Percentiles rank a stretch among this genome's conserved stretches.
phyloP scores from a whole-genome alignment of 1,140 invertebrate genomes.

The Hylaeus anthracinus region DNA sequence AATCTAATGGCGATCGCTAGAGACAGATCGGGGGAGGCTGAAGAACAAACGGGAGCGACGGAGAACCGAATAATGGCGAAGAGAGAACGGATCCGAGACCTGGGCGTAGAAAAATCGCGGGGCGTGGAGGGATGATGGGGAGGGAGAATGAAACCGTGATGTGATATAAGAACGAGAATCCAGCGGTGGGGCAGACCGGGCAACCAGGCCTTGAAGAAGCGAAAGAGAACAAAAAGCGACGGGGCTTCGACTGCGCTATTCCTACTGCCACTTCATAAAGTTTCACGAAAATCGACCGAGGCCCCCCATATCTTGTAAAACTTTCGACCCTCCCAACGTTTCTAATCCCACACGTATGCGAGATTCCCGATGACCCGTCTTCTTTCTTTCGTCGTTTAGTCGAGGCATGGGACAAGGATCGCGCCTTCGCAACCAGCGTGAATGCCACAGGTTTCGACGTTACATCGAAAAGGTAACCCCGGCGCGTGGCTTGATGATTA shows the following conservation, averaged over 20 bases:
- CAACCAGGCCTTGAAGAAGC: conserved; percentile 58
- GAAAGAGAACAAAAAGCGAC: conserved; percentile 53
- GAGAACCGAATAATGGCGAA: conserved; percentile 36
- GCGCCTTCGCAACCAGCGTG: no score
- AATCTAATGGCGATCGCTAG: conserved; percentile 14
- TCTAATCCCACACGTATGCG: background rate
- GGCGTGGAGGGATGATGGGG: background rate
- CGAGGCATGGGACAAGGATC: no score
- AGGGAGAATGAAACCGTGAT: conserved; percentile 54
- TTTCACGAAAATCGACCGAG: conserved; percentile 10
- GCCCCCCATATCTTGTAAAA: background rate
- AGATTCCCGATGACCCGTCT: background rate
- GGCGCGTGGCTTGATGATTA: background rate
- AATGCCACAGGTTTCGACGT: background rate
- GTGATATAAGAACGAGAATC: conserved; percentile 63
- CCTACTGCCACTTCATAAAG: conserved; percentile 9
- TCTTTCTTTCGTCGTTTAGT: background rate
- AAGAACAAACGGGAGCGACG: conserved; percentile 5
- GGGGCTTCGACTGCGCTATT: conserved; percentile 27
- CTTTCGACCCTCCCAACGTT: background rate
- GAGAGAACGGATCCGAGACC: conserved; percentile 28
- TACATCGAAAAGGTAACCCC: no score
- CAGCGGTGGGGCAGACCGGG: conserved; percentile 31
- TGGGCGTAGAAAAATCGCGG: conserved; percentile 15
- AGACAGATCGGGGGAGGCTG: background rate